Percentiles rank a stretch among this genome's conserved stretches.
Evolutionary conservation across 2,113 vertebrate species (phyloP).

Genomic region (Deroptyus accipitrinus): DNA sequence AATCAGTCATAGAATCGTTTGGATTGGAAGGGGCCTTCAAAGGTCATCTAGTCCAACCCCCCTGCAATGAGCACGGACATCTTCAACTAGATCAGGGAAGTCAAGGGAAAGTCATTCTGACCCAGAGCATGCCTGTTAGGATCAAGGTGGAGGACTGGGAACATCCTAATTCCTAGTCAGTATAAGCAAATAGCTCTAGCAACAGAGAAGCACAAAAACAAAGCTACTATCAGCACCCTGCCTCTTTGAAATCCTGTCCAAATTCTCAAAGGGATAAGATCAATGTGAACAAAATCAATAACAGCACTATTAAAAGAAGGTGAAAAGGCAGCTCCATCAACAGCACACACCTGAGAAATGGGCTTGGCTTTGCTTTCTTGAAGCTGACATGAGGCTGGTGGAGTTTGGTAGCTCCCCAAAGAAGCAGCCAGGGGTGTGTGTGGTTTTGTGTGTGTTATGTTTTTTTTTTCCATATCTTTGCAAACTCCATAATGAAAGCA

Average conservation of each 20-base stretch:
- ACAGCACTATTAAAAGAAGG: no score
- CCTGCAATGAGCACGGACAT: no score
- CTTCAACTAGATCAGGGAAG: neutral
- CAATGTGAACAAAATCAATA: constrained; percentile 23
- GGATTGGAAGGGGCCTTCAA: no score
- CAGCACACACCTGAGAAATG: no score
- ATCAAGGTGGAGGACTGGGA: neutral
- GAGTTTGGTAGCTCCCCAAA: no score
- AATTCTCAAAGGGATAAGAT: constrained; percentile 56
- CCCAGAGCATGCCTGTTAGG: accelerated
- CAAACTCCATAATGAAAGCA: neutral
- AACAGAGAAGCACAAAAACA: neutral
- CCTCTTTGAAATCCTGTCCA: constrained; percentile 59
- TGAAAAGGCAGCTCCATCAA: no score
- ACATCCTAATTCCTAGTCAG: constrained; percentile 13
- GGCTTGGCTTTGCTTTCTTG: no score
- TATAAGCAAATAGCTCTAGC: constrained; percentile 28
- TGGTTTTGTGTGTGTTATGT: no score
- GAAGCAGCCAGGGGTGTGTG: no score
- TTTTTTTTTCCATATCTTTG: neutral
- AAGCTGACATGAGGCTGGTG: no score
- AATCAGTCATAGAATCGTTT: no score
- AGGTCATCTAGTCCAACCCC: no score
- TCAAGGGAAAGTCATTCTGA: neutral
- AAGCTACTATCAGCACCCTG: constrained; percentile 28